These are phyloP conservation scores for Automeris io DNA, from an alignment of 2,888 invertebrate species.

Conservation along the genomic window DNA sequence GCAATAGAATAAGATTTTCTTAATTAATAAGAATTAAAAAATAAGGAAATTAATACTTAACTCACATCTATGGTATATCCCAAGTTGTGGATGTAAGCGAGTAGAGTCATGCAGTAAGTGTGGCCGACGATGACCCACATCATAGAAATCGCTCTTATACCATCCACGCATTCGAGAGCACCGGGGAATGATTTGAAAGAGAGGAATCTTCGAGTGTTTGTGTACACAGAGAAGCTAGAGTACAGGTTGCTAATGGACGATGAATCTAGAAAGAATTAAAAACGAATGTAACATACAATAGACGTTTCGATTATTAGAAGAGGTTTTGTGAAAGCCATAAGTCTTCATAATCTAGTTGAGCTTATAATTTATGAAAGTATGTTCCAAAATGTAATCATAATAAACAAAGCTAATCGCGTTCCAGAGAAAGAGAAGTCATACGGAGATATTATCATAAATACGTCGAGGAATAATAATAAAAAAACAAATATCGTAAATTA, in stretches of 20 bases:
- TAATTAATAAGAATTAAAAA: background rate
- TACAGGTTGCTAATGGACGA: conserved; percentile 22
- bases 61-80: conserved; percentile 26
- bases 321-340: background rate
- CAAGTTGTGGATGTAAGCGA: conserved; percentile 35
- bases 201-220: conserved; percentile 52
- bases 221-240: conserved; percentile 49
- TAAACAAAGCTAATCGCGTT: too few species aligned
- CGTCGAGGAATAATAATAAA: too few species aligned
- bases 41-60: conserved; percentile 1
- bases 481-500: too few species aligned
- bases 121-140: conserved; percentile 66
- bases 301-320: background rate
- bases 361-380: too few species aligned
- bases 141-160: conserved; percentile 60
- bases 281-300: background rate
- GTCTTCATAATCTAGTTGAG: background rate
- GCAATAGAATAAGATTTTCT: too few species aligned
- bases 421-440: too few species aligned
- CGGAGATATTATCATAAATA: too few species aligned
- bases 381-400: too few species aligned
- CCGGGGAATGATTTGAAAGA: conserved; percentile 36
- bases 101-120: conserved; percentile 34
- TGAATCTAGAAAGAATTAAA: conserved; percentile 19
- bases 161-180: conserved; percentile 57